Conservation (phyloP, 2,113 vertebrate species). For the Crotalus horridus region DNA sequence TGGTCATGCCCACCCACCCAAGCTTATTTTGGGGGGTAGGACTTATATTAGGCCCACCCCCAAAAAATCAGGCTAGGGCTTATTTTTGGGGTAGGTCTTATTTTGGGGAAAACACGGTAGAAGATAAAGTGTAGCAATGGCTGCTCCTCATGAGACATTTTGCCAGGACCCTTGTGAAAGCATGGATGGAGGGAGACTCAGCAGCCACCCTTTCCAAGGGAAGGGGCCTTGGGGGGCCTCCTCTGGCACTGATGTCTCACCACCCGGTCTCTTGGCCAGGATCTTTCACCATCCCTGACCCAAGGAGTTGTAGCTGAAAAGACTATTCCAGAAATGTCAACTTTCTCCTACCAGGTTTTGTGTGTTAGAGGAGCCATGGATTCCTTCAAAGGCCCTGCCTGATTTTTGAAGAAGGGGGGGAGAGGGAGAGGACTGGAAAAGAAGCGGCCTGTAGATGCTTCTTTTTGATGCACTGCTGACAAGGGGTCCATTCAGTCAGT, state of each 20-base stretch:
- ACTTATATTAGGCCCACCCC: too few species aligned
- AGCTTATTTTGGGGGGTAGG: too few species aligned
- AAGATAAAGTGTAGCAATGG: neutral
- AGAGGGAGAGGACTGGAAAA: neutral
- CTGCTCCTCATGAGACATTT: neutral
- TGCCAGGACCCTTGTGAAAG: neutral
- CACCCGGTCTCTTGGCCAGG: neutral
- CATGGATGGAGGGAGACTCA: neutral
- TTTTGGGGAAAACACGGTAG: neutral
- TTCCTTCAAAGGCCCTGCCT: neutral
- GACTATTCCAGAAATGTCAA: neutral
- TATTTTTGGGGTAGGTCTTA: too few species aligned
- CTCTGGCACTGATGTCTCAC: neutral
- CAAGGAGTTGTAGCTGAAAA: neutral
- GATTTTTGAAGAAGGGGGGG: neutral
- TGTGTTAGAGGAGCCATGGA: neutral
- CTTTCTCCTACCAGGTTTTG: neutral
- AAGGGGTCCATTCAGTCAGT: slow-evolving; percentile 44
- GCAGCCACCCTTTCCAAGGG: neutral
- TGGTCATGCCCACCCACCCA: too few species aligned
- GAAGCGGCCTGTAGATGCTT: slow-evolving; percentile 15
- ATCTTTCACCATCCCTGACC: neutral
- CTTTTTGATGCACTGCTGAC: slow-evolving; percentile 16
- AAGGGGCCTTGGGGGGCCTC: neutral
- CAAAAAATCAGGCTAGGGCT: too few species aligned